Evolutionary conservation across 53 echinoderm and acorn worm genomes (phyloP), one percentile per base, ranked within the genome.

Genomic region (Stichopus horrens): DNA sequence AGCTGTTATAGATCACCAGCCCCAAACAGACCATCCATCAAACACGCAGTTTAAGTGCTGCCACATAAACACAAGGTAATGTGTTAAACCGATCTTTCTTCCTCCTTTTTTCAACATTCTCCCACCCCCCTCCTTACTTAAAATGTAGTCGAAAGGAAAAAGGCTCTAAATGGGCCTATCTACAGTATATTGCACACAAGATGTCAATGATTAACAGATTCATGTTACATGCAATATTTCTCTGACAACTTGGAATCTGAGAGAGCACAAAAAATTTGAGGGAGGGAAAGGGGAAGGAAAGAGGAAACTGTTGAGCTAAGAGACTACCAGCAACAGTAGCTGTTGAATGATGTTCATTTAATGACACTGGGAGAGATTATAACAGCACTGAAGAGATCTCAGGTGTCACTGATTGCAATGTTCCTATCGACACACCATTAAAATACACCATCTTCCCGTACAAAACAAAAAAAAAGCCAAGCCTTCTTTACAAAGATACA

Each of bases 21-120:
- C 8, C 81, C 81, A 81, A 81, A 81, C 81, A 58, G 56, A 58
- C 81, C 23, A 81, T 81, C 81, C 81, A 81, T 81, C 81, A 81
- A 16, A 16, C 16, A 4, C 18, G 19, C 6, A 20, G 71, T 71
- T 68, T 71, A 71, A 71, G 71, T 71, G 71, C 71, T 71, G 71
- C 16, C 71, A 71, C 71, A 68, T 68, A 68, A 13, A 68, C 18
- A 68, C 68, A 14, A 68, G 68, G 68, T 68, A 19, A 68, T 18
- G 16, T 68, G 68, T 16, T 68, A 71, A 71, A 71, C 18, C 7
- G 16, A 71, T 71, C 18, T 20, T 71, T 71, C 71, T 71, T 37
- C 37, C 37, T 37, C 37, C 37, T 21, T 13, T 71, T 20, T 71
- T 18, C 21, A 13, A 71, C 71, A 71, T 71, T 71, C 19, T 18